phyloP scores from a whole-genome alignment of 2,888 invertebrate genomes.

The Hofmannophila pseudospretella region DNA sequence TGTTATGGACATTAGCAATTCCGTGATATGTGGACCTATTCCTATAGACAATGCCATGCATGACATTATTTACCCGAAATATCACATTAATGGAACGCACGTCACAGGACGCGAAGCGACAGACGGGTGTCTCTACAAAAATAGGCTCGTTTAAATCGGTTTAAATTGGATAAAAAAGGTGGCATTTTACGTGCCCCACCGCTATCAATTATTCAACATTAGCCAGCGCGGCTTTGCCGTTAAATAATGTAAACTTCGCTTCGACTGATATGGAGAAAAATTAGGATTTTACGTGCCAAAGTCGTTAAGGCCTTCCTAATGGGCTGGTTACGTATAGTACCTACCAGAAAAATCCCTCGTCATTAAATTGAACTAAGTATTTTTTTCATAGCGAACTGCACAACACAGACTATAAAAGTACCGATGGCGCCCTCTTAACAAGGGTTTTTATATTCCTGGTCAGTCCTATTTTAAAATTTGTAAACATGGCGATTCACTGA shows the following conservation, averaged over 20 bases:
- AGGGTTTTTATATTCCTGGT: too few relatives aligned
- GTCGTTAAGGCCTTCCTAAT: slow-evolving; percentile 22
- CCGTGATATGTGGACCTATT: too few relatives aligned
- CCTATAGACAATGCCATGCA: background rate
- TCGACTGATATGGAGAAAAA: slow-evolving; percentile 18
- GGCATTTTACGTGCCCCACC: slow-evolving; percentile 40
- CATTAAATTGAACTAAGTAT: too few relatives aligned
- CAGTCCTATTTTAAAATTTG: too few relatives aligned
- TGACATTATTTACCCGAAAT: slow-evolving; percentile 29
- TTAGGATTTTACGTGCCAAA: slow-evolving; percentile 20
- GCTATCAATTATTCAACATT: slow-evolving; percentile 52
- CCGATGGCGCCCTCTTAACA: too few relatives aligned
- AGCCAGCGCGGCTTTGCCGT: slow-evolving; percentile 28
- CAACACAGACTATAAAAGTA: too few relatives aligned
- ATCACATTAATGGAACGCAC: slow-evolving; percentile 26
- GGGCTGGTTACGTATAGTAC: too few relatives aligned
- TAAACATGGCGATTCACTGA: too few relatives aligned
- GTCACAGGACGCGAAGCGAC: slow-evolving; percentile 15
- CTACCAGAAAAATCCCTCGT: too few relatives aligned
- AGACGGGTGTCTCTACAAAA: slow-evolving; percentile 23
- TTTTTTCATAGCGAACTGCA: too few relatives aligned
- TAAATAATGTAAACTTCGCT: slow-evolving; percentile 18
- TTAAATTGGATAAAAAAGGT: slow-evolving; percentile 48
- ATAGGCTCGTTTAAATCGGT: slow-evolving; percentile 44
- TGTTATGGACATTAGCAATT: too few relatives aligned